Conservation (phyloP, 1,140 invertebrate species). For the Diplogasteroides magnus region DNA sequence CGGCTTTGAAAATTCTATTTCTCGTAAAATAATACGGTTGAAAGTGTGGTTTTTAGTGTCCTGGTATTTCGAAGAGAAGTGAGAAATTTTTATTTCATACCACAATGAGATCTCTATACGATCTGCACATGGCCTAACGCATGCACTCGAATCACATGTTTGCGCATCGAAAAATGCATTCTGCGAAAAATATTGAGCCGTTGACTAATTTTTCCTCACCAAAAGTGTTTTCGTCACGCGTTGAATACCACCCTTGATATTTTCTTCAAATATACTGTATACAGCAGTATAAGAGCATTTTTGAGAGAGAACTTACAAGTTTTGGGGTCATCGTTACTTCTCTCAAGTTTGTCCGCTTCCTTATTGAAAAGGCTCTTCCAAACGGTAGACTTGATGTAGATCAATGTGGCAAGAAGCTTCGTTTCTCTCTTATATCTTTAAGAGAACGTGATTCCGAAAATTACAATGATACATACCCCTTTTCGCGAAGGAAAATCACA, state of each 20-base stretch:
- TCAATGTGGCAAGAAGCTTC: slow-evolving; percentile 84
- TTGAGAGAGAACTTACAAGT: slow-evolving; percentile 73
- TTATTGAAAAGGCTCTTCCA: slow-evolving; percentile 97
- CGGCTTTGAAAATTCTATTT: no score
- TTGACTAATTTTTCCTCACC: not conserved
- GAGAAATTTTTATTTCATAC: no score
- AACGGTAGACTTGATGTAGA: slow-evolving; percentile 90
- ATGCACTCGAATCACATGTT: no score
- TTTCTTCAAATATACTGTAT: no score
- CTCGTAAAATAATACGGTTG: no score
- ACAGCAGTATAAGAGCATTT: no score
- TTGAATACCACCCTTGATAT: no score
- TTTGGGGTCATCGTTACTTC: slow-evolving; percentile 93
- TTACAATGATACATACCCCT: slow-evolving; percentile 62
- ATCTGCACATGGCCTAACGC: no score
- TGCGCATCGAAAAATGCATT: not conserved
- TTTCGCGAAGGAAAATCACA: slow-evolving; percentile 83
- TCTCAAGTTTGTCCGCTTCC: slow-evolving; percentile 95
- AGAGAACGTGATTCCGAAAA: not conserved
- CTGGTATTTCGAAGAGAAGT: no score
- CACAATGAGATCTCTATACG: no score
- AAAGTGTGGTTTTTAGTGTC: no score
- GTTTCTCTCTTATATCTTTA: slow-evolving; percentile 76
- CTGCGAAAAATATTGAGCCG: not conserved
- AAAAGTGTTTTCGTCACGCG: slow-evolving; percentile 1